Conservation (phyloP, 2,888 invertebrate species). For the Adineta ricciae region DNA sequence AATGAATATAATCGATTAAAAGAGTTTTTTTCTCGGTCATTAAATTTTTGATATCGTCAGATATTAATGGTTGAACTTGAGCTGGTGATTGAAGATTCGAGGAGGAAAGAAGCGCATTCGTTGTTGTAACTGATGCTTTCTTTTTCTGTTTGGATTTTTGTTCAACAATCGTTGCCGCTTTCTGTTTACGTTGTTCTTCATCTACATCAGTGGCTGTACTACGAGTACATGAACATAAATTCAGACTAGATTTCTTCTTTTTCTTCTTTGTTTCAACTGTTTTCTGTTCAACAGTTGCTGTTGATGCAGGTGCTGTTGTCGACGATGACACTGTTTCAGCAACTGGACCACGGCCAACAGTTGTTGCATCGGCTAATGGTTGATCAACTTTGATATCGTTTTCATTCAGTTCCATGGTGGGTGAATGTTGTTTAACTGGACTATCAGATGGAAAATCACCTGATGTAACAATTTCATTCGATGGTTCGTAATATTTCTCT, state of each 20-base stretch:
- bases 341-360: neutral
- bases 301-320: neutral
- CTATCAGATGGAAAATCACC: slow-evolving; percentile 4
- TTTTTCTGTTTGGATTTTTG: slow-evolving; percentile 7
- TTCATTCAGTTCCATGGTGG: neutral
- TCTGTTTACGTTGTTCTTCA: slow-evolving; percentile 16
- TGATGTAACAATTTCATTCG: slow-evolving; percentile 8
- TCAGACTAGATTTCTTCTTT: neutral
- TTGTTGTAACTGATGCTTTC: neutral
- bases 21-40: neutral
- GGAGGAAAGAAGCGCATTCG: neutral
- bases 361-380: slow-evolving; percentile 10
- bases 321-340: neutral
- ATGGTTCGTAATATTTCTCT: neutral
- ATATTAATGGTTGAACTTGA: neutral
- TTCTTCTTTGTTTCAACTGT: neutral
- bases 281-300: neutral
- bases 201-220: neutral
- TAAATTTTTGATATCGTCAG: neutral
- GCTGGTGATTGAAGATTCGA: neutral
- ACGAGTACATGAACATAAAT: slow-evolving; percentile 6
- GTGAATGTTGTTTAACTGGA: neutral
- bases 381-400: neutral
- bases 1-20: slow-evolving; percentile 15
- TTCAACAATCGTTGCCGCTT: neutral